Base-by-base conservation (phyloP, 2,888 invertebrate species). In the Pandemis cinnamomeana region DNA sequence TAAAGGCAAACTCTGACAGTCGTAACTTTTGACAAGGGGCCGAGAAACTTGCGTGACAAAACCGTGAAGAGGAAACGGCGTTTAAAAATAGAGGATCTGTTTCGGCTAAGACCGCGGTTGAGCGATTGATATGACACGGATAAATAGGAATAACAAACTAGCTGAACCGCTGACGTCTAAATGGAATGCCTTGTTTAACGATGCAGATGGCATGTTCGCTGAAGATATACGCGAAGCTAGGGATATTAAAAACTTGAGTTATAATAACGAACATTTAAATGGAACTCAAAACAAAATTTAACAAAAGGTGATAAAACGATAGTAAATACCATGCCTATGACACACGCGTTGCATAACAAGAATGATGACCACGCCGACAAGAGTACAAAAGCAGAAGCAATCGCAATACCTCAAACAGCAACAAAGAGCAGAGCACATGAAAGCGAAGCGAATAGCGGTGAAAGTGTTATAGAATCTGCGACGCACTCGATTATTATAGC, bases 391-490 rank as follows among this genome's bases (percentile, higher is more conserved):
- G 77, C 78, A 78, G 75, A 79, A 71, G 77, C 76, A 78, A 78
- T 78, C 77, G 77, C 60, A 77, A 64, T 7, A 75, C 76, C 64
- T 55, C 41, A 61, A 66, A 41, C 36, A 78, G 61, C 77, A 76
- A 77, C 78, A 78, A 79, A 75, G 78, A 79, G 79, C 82, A 86
- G 86, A 84, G 85, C 81, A 84, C 83, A 88, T 82, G 87, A 89
- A 89, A 90, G 89, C 87, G 86, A 88, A 86, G 84, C 84, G 76
- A 75, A 75, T 86, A 78, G 55, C 72, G 86, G 91, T 89, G 91
- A 91, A 91, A 91, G 91, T 91, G 85, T 81, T 86, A 88, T 88
- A 85, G 90, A 89, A 87, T 89, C 84, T 78, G 87, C 87, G 89
- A 90, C 89, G 88, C 87, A 87, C 86, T 86, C 82, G 80, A 79